These are phyloP conservation scores for Ancistrus triradiatus DNA, from an alignment of 2,113 vertebrate species.

Conservation along the genomic window DNA sequence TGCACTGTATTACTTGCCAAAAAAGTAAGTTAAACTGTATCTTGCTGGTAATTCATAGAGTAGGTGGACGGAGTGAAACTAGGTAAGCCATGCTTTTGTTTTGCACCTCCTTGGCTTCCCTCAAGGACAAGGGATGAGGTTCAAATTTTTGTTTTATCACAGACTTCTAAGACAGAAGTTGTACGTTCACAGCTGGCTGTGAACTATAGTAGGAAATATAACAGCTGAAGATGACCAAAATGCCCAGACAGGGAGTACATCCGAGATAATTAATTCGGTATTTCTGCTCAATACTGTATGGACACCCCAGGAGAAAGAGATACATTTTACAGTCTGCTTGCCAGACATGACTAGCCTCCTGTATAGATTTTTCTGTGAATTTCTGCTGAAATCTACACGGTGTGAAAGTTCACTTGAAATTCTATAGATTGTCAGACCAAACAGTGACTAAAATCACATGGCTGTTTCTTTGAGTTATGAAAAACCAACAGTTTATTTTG, in stretches of 20 bases:
- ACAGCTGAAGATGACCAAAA: slow-evolving; percentile 1
- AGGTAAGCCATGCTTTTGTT: slow-evolving; percentile 33
- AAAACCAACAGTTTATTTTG: background rate
- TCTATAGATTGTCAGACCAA: background rate
- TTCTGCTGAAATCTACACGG: background rate
- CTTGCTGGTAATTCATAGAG: background rate
- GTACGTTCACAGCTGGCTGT: background rate
- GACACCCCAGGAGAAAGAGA: slow-evolving; percentile 5
- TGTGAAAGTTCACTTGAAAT: slow-evolving; percentile 13
- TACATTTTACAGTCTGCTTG: background rate
- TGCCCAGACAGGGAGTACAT: background rate
- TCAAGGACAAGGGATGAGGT: slow-evolving; percentile 9
- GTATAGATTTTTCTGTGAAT: background rate
- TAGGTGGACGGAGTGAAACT: slow-evolving; percentile 24
- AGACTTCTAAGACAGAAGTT: background rate
- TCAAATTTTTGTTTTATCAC: slow-evolving; percentile 14
- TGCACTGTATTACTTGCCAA: background rate
- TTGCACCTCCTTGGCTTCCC: slow-evolving; percentile 2
- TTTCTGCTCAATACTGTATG: background rate
- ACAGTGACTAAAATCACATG: too few species aligned
- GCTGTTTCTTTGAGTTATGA: too few species aligned
- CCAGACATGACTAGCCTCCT: background rate
- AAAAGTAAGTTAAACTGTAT: too few species aligned
- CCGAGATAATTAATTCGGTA: background rate
- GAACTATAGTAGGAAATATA: background rate